Evolutionary conservation across 2,888 invertebrate genomes (phyloP), one percentile per base, ranked within the genome.

Genomic region (Catocala nupta): DNA sequence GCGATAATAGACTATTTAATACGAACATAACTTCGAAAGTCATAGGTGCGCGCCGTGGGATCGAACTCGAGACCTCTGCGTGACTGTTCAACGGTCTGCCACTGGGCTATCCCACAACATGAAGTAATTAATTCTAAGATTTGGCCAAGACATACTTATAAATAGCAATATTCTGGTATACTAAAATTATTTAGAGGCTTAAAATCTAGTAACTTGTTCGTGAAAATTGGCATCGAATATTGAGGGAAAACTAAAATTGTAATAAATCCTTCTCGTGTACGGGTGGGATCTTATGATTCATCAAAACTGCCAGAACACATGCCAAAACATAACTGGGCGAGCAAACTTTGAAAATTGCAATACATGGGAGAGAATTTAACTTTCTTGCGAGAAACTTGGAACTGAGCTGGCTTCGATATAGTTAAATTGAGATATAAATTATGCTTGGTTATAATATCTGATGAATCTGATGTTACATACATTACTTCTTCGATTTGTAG

Each of bases 301-400:
- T 76, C 75, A 78, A 72, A 71, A 72, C 65, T 72, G 75, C 66
- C 68, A 59, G 68, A 76, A 70, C 56, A 68, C 48, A 58, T 70
- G 65, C 66, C 63, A 68, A 75, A 68, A 65, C 63, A 58, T 68
- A 55, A 69, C 66, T 33, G 54, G 55, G 53, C 48, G 65, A 62
- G 63, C 44, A 53, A 78, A 75, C 55, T 76, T 78, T 68, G 61
- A 49, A 68, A 71, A 62, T 57, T 63, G 64, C 54, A 54, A 65
- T 62, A 75, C 69, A 64, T 64, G 48, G 10, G 16, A 53, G 63
- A 48, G 59, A 33, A 59, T 43, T 44, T 36, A 71, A 75, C 58
- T 78, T 72, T 68, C 53, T 60, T 47, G 59, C 57, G 61, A 48
- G 62, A 57, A 68, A 68, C 63, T 67, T 13, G 36, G 12, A 57